A percentile compares a stretch with the other conserved stretches of the same genome.
Conservation (phyloP, 2,797 vertebrate genomes). For the Chelmon rostratus region DNA sequence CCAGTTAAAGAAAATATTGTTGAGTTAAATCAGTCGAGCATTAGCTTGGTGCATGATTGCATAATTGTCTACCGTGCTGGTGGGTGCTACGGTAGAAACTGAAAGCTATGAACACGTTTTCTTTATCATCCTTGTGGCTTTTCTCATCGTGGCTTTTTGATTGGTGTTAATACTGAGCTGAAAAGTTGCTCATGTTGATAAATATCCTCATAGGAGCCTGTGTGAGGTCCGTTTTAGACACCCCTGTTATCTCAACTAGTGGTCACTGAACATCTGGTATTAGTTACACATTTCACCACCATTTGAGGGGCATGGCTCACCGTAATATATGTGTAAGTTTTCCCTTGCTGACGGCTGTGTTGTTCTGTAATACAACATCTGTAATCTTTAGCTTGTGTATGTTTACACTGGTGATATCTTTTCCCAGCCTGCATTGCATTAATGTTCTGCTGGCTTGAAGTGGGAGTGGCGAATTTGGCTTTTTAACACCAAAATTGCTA, state of each 20-base stretch:
- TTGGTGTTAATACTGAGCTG: background rate
- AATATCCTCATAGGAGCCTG: background rate
- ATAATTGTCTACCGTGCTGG: background rate
- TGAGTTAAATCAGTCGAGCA: background rate
- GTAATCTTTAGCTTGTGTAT: conserved; percentile 37
- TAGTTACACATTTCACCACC: conserved; percentile 71
- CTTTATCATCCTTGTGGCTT: background rate
- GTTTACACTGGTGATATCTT: conserved; percentile 7
- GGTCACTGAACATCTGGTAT: conserved; percentile 53
- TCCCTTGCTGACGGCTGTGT: conserved; percentile 20
- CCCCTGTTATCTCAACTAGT: conserved; percentile 15
- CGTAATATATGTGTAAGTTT: conserved; percentile 18
- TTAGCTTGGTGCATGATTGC: conserved; percentile 40
- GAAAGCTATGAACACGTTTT: background rate
- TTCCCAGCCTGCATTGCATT: conserved; percentile 25
- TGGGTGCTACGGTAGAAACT: conserved; percentile 16
- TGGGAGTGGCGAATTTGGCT: conserved; percentile 30
- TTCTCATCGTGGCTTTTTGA: background rate
- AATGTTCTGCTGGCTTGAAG: conserved; percentile 35
- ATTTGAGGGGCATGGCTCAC: conserved; percentile 78
- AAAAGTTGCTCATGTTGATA: background rate
- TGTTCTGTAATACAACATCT: conserved; percentile 22
- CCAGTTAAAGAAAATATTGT: background rate
- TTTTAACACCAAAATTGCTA: conserved; percentile 28
- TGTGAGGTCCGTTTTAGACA: conserved; percentile 4